Percentiles rank a stretch among this genome's conserved stretches.
Evolutionary conservation across 2,797 vertebrate genomes (phyloP).

Genomic region (Syngnathus rostellatus): DNA sequence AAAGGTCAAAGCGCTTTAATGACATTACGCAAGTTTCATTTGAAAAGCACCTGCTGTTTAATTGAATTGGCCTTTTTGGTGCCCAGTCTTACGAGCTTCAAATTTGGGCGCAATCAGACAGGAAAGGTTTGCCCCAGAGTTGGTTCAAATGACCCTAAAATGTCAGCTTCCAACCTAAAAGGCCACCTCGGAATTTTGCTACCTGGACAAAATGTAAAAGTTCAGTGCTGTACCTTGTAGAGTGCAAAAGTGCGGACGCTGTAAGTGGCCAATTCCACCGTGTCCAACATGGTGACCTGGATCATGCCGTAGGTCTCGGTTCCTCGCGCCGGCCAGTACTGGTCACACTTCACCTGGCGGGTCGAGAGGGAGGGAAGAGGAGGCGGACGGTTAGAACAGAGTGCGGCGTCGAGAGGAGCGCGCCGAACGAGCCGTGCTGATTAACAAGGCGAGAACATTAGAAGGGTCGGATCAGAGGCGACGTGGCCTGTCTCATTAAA

Average conservation of each 20-base stretch:
- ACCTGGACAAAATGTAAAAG: conserved; percentile 12
- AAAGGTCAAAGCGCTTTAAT: conserved; percentile 21
- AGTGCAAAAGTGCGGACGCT: conserved; percentile 88
- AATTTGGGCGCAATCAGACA: background rate
- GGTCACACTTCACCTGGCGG: conserved; percentile 89
- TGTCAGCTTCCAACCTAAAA: background rate
- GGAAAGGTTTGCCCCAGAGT: background rate
- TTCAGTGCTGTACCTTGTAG: conserved; percentile 77
- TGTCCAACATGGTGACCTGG: conserved; percentile 90
- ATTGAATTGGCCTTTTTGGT: background rate
- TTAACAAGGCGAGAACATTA: conserved; percentile 50
- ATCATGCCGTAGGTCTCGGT: conserved; percentile 83
- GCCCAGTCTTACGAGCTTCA: background rate
- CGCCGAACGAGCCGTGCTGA: conserved; percentile 46
- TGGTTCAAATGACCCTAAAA: background rate
- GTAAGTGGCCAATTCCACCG: conserved; percentile 88
- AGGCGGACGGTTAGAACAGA: conserved; percentile 18
- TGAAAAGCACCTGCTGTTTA: conserved; percentile 22
- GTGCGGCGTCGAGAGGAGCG: conserved; percentile 23
- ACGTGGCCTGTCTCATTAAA: conserved; percentile 55
- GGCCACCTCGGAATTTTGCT: background rate
- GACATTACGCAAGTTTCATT: conserved; percentile 15
- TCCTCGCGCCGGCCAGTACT: conserved; percentile 83
- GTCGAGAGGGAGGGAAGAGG: conserved; percentile 26
- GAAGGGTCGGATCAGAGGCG: conserved; percentile 54